Base-by-base conservation (phyloP, 2,113 vertebrate species). In the Syngnathoides biaculeatus region DNA sequence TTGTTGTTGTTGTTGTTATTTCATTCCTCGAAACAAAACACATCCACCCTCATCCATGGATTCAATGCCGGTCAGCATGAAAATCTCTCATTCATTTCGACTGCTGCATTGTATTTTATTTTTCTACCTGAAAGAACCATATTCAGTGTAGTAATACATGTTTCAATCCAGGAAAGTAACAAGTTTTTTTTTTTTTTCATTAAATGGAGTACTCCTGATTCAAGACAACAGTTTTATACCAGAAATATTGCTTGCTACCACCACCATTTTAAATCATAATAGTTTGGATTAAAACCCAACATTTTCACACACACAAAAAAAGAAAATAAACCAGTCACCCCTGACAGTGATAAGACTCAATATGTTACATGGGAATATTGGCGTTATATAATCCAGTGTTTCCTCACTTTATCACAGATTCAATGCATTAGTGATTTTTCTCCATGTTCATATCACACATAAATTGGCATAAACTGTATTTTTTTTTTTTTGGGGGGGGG, bases 31-130 rank as follows among this genome's bases (percentile, higher is more conserved):
- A 69, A 35, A 69, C 58, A 74, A 77, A 67, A 65, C 65, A 65
- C 50, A 71, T 62, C 39, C 35, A 0, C 19, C 62, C 55, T 66
- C 84, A 87, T 85, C 78, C 82, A 85, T 82, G 82, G 70, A 68
- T 65, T 69, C 60, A 73, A 67, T 58, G 43, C 27, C 68, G 26
- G 7, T 66, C 84, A 88, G 70, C 86, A 88, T 87, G 72, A 83
- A 79, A 77, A 69, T 58, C 35, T 64, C 58, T 47, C 60, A 24
- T 77, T 60, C 70, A 78, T 77, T 68, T 48, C 15, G 65, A 77
- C 65, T 47, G 63, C 50, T 63, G 53, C 65, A 52, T 58, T 27
- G 64, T 61, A 65, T 58, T 65, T 65, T 64, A n/a, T 53, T 57
- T 13, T 50, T 14, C 12, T 4, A 26, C 60, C 43, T 62, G 7